Percentiles rank a stretch among this genome's conserved stretches.
Conservation (phyloP, 30 jellyfish, hydroid and myxozoan species). For the Chrysaora quinquecirrha region DNA sequence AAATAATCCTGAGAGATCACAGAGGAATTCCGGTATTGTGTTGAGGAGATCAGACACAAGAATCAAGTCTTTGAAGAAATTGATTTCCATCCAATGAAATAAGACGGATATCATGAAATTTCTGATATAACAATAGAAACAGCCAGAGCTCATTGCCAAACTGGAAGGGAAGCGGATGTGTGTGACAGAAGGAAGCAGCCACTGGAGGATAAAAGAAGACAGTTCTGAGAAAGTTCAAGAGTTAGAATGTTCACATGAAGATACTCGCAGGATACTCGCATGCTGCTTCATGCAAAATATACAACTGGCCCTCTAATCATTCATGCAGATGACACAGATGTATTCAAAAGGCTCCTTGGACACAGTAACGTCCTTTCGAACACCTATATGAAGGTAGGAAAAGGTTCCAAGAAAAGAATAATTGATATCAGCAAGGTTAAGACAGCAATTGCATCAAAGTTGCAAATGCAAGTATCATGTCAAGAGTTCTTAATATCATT, state of each 20-base stretch:
- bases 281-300: slow-evolving; percentile 65
- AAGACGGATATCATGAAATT: background rate
- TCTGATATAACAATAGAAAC: background rate
- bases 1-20: background rate
- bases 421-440: slow-evolving; percentile 15
- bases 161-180: slow-evolving; percentile 6
- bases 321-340: slow-evolving; percentile 65
- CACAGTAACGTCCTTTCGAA: slow-evolving; percentile 38
- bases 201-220: slow-evolving; percentile 1
- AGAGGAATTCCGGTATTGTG: background rate
- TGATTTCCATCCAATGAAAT: background rate
- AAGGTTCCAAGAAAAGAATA: slow-evolving; percentile 45
- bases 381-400: slow-evolving; percentile 55
- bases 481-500: slow-evolving; percentile 14
- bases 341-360: slow-evolving; percentile 37
- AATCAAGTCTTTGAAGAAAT: background rate
- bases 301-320: slow-evolving; percentile 33
- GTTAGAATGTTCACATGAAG: slow-evolving; percentile 63
- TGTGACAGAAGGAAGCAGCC: slow-evolving; percentile 11
- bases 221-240: slow-evolving; percentile 36
- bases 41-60: background rate
- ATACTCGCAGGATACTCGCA: slow-evolving; percentile 62
- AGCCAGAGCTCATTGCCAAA: slow-evolving; percentile 24
- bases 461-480: background rate
- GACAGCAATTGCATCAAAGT: background rate